Evolutionary conservation across 2,113 vertebrate genomes (phyloP).

Genomic region (Tympanuchus pallidicinctus): DNA sequence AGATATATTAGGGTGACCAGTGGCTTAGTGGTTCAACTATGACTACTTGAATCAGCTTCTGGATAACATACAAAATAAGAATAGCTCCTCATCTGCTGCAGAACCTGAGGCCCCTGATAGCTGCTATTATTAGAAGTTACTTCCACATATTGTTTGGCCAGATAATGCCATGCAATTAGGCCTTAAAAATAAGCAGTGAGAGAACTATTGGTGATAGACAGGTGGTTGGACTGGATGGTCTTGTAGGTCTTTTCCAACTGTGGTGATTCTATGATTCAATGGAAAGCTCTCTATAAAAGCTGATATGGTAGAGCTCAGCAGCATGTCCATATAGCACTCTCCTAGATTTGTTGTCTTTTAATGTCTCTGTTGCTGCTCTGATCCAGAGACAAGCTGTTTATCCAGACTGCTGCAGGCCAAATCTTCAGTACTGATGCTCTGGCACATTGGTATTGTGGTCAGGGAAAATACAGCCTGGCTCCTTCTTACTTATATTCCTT

Average conservation of each 20-base stretch:
- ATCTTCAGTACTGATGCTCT: not conserved
- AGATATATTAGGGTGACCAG: constrained; percentile 32
- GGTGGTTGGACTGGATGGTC: too few relatives aligned
- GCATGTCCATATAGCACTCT: not conserved
- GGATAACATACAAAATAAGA: not conserved
- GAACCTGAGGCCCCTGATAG: constrained; percentile 1
- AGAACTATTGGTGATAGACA: too few relatives aligned
- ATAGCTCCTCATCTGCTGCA: constrained; percentile 33
- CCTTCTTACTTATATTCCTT: not conserved
- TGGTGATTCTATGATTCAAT: not conserved
- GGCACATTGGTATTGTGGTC: not conserved
- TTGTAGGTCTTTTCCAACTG: too few relatives aligned
- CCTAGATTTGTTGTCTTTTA: not conserved
- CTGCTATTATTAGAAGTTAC: constrained; percentile 2
- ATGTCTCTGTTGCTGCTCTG: not conserved
- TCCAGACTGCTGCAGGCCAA: not conserved
- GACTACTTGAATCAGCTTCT: constrained; percentile 38
- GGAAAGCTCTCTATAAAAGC: constrained; percentile 55
- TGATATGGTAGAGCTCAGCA: constrained; percentile 13
- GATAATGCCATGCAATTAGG: constrained; percentile 60
- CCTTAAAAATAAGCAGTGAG: not conserved
- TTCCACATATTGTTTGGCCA: constrained; percentile 41
- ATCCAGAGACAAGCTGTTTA: constrained; percentile 34
- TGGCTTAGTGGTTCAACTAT: constrained; percentile 34
- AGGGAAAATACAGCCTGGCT: not conserved